Base-by-base conservation (phyloP, 2,888 invertebrate genomes). In the Acanthosoma haemorrhoidale region DNA sequence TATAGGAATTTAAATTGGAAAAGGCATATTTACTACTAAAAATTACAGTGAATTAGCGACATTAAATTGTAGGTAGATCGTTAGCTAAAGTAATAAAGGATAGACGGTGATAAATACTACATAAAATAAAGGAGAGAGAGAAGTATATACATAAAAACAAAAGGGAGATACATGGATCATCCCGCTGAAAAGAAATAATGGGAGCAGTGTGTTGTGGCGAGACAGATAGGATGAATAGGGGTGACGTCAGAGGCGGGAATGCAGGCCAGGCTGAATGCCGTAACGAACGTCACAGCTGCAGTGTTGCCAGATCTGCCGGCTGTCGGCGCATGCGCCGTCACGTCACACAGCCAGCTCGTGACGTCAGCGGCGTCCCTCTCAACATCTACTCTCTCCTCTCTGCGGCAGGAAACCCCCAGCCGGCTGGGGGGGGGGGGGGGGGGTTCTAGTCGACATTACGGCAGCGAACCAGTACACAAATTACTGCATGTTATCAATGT, bases 311-410 rank as follows among this genome's bases (percentile, higher is more conserved):
- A 60, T 36, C 66, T 32, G 38, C 71, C n/a, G n/a, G n/a, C n/a
- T n/a, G n/a, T n/a, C n/a, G n/a, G 69, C 72, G 71, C 71, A 69
- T 60, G 69, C 71, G 71, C 69, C 69, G n/a, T n/a, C 71, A 36
- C 32, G 38, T 29, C 41, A 31, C 58, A 31, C 60, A 63, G 18
- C 57, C 66, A 31, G 61, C 63, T 63, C 63, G 43, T 69, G 69
- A 64, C 64, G 64, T 64, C 64, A 64, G 61, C 64, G 25, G 16
- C 51, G 51, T 51, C 51, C 29, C 51, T n/a, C n/a, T 21, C 64
- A 64, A 64, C 64, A 64, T 64, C 41, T 39, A 64, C 64, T n/a
- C n/a, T n/a, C n/a, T n/a, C n/a, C n/a, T n/a, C n/a, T n/a, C n/a
- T n/a, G n/a, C n/a, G n/a, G n/a, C n/a, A n/a, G n/a, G n/a, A n/a